Evolutionary conservation across 2,113 vertebrate species (phyloP).

Genomic region (Lepus europaeus): DNA sequence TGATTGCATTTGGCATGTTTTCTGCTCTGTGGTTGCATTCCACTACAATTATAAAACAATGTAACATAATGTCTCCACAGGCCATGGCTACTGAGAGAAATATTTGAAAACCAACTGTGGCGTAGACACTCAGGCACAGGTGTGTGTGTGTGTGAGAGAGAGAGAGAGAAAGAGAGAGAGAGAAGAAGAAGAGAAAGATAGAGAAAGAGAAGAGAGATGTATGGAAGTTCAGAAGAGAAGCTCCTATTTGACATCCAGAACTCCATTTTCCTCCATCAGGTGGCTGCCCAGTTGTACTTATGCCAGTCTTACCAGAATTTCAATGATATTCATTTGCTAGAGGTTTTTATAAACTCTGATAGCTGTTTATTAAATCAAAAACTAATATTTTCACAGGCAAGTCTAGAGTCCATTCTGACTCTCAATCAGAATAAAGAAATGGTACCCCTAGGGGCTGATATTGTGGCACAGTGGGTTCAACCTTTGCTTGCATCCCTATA

Average conservation of each 20-base stretch:
- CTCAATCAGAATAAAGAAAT: neutral
- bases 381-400: neutral
- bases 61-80: conserved; percentile 53
- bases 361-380: neutral
- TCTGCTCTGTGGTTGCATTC: conserved; percentile 7
- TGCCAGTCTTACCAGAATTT: neutral
- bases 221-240: conserved; percentile 30
- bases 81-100: conserved; percentile 23
- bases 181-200: too few relatives aligned
- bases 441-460: neutral
- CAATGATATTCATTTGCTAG: neutral
- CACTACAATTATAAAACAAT: conserved; percentile 33
- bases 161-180: too few relatives aligned
- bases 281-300: neutral
- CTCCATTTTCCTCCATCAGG: neutral
- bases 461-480: too few relatives aligned
- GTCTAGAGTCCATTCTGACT: neutral
- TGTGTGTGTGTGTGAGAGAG: too few relatives aligned
- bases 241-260: neutral
- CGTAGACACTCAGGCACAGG: neutral
- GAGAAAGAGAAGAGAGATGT: neutral
- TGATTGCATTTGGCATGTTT: conserved; percentile 54
- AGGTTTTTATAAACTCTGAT: neutral
- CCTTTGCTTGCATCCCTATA: too few relatives aligned
- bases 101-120: conserved; percentile 16